Percentiles rank a stretch among this genome's conserved stretches.
Conservation (phyloP, 2,888 invertebrate species). For the Linnaemya tessellans region DNA sequence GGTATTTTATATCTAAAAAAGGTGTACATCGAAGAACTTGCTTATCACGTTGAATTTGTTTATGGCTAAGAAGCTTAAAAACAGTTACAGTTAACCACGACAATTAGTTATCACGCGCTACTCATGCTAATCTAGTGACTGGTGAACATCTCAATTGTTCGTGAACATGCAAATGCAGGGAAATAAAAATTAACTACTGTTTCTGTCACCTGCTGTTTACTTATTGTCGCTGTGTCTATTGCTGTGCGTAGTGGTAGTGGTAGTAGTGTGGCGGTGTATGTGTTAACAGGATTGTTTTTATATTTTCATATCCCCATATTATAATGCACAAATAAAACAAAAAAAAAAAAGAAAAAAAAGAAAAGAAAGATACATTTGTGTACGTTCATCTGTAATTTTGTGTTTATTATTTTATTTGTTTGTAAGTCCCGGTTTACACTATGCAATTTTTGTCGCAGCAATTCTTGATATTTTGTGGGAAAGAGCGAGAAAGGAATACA, state of each 20-base stretch:
- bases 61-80: too few relatives aligned
- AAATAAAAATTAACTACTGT: constrained; percentile 30
- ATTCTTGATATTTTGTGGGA: too few relatives aligned
- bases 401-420: constrained; percentile 29
- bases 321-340: too few relatives aligned
- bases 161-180: not conserved
- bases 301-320: not conserved
- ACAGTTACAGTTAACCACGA: too few relatives aligned
- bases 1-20: too few relatives aligned
- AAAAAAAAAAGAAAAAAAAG: too few relatives aligned
- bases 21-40: too few relatives aligned
- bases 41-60: too few relatives aligned
- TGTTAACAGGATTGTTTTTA: not conserved
- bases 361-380: too few relatives aligned
- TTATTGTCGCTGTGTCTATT: constrained; percentile 2
- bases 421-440: too few relatives aligned
- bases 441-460: too few relatives aligned
- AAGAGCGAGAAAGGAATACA: too few relatives aligned
- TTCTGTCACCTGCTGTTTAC: constrained; percentile 61
- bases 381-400: not conserved
- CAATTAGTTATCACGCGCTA: not conserved
- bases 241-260: constrained; percentile 15
- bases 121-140: not conserved
- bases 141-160: not conserved
- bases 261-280: constrained; percentile 19